phyloP scores from a whole-genome alignment of 2,113 vertebrate species.

The Chlorodrepanis virens region DNA sequence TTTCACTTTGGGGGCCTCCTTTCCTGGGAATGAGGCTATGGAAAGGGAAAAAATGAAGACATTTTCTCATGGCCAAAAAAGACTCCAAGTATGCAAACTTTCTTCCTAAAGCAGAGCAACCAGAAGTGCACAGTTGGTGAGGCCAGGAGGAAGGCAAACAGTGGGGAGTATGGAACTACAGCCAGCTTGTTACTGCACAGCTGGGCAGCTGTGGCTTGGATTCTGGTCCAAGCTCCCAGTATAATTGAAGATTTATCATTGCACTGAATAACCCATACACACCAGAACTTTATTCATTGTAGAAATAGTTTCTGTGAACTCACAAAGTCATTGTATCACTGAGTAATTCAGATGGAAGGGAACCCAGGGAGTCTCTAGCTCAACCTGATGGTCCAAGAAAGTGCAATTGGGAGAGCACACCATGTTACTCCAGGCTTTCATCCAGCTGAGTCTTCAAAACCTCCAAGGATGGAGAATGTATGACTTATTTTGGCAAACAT shows the following conservation, averaged over 20 bases:
- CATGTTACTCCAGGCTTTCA: not conserved
- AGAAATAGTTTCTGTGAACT: not conserved
- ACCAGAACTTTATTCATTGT: not conserved
- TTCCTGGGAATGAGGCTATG: not conserved
- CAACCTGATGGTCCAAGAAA: not conserved
- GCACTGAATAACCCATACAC: not conserved
- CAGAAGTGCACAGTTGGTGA: not conserved
- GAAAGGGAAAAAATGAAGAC: not conserved
- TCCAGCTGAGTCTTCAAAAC: not conserved
- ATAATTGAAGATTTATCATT: not conserved
- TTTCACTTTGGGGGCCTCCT: not conserved
- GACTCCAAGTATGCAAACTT: not conserved
- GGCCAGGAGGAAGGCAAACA: not conserved
- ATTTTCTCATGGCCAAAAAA: not conserved
- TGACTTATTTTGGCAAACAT: not conserved
- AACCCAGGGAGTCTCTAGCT: not conserved
- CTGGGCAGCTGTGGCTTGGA: not conserved
- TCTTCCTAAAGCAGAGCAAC: not conserved
- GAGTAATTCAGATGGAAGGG: not conserved
- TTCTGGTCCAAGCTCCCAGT: not conserved
- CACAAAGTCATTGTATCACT: not conserved
- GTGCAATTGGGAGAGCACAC: not conserved
- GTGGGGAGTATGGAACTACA: not conserved
- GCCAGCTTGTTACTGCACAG: not conserved
- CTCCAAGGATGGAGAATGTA: not conserved